Evolutionary conservation across 92 coral and sea anemone species (phyloP), one percentile per base, ranked within the genome.

Genomic region (Palythoa grandiflora): DNA sequence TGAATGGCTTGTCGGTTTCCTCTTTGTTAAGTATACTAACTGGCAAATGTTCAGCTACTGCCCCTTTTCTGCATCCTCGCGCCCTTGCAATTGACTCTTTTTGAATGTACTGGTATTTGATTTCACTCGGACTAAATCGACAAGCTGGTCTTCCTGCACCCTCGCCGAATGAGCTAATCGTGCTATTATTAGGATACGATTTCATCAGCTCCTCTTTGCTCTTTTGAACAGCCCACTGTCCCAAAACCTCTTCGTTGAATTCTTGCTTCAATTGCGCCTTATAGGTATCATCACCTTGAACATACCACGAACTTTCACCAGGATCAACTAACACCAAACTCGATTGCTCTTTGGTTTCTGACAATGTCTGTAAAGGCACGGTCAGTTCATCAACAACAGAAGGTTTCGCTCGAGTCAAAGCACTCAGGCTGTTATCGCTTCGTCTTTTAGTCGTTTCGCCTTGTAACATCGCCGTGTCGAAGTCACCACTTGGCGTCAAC

Each of bases 291-390:
- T 65, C 74, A 1, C 5, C 50, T 8, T 44, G 50, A 44, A 5
- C 55, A 38, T 47, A 13, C 9, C 73, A 44, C 1, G 3, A 48
- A 48, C n/a, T 65, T 13, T 20, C n/a, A 9, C 39, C 85, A 40
- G 20, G 14, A n/a, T 80, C 60, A 47, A 65, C 75, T 63, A 52
- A 65, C 35, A 48, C 48, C 47, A 61, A 9, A 14, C 38, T 44
- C 16, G 85, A 80, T 15, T 40, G 54, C 39, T 80, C 65, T 70
- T 16, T 40, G 2, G 53, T 44, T 39, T 80, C 39, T 80, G 70
- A 12, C 16, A 51, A 19, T 15, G 14, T 55, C 28, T 39, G 65
- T 73, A 39, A 59, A 19, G 37, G 11, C 39, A 70, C 10, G 19
- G 61, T 35, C 1, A 20, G 12, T 38, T 38, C 17, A 2, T 78